Base-by-base conservation (phyloP, 2,113 vertebrate genomes). In the Crotophaga sulcirostris region DNA sequence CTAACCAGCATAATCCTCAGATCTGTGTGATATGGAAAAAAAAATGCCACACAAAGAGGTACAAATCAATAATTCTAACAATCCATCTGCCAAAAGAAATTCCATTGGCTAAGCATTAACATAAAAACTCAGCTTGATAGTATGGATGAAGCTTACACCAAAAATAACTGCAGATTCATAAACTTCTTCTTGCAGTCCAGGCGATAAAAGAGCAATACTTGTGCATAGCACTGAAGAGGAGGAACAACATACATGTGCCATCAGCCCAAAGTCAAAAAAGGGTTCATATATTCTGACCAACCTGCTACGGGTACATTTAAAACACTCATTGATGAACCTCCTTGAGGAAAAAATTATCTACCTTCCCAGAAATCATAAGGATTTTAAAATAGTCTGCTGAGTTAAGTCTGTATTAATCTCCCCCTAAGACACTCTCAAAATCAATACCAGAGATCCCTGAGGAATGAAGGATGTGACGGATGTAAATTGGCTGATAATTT, bases 81-180 rank as follows among this genome's bases (percentile, higher is more conserved):
- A 81, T 63, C 31, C 5, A 38, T 64, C 51, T 90, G 52, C 42
- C 79, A 81, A 72, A 91, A 90, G 34, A 75, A 90, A 84, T 59
- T 88, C 52, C 47, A 81, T 9, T 64, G 31, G 40, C 31, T 82
- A 87, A 88, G 45, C 18, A 86, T 19, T 49, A 86, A 66, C 20
- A 33, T 34, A 70, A 85, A 88, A 86, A 86, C 21, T 68, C 33
- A 74, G 18, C 60, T 56, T 70, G 47, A 74, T 69, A n/a, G 55
- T 59, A 56, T 5, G 26, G 33, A 67, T 52, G 31, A 88, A 84
- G 25, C 42, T 79, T 67, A 84, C 10, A 63, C 13, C 52, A 78
- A 73, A 93, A 91, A 68, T 67, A 88, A n/a, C 73, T 84, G 24
- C 68, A 86, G 83, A 78, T 88, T 85, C 72, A 80, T 42, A 88